Evolutionary conservation across 2,113 vertebrate genomes (phyloP), one percentile per base, ranked within the genome.

Genomic region (Ageneiosus marmoratus): DNA sequence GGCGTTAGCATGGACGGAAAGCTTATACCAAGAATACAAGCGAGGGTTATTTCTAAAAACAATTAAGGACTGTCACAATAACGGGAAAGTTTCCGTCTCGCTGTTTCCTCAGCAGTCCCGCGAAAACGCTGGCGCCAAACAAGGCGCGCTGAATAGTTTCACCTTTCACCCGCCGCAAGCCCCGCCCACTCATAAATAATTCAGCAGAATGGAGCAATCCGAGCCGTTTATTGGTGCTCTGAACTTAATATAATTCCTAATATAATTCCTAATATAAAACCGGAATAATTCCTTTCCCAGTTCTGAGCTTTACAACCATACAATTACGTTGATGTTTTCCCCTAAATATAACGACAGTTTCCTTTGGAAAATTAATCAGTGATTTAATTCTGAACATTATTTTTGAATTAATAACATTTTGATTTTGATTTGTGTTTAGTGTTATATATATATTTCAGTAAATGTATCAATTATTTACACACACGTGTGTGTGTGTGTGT

Each of bases 61-160:
- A 51, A 29, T 11, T 5, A 60, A 8, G 11, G 44, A n/a, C 15
- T 73, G 70, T 51, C 80, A 82, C 7, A 18, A 75, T 41, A 41
- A 48, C 15, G 12, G 69, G 27, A 50, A 53, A 77, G 34, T 44
- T 76, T 10, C 79, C 79, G 22, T 22, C 41, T 20, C 29, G 41
- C 24, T 60, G 7, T 65, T 51, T 34, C 58, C 34, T 44, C 78
- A 37, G 78, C 62, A 82, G 58, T 89, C 92, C 92, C 93, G 93
- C 94, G 93, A 94, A 94, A 91, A 89, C 81, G 86, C 92, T 94
- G 93, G 94, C 94, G 94, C 94, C 93, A 94, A 95, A 94, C 88
- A 77, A 90, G 75, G 84, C 88, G 87, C 80, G 82, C 65, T 44
- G 41, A 34, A n/a, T 81, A 73, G 88, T 90, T 83, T 91, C 83